Evolutionary conservation across 2,113 vertebrate species (phyloP).

Genomic region (Neopipo cinnamomea): DNA sequence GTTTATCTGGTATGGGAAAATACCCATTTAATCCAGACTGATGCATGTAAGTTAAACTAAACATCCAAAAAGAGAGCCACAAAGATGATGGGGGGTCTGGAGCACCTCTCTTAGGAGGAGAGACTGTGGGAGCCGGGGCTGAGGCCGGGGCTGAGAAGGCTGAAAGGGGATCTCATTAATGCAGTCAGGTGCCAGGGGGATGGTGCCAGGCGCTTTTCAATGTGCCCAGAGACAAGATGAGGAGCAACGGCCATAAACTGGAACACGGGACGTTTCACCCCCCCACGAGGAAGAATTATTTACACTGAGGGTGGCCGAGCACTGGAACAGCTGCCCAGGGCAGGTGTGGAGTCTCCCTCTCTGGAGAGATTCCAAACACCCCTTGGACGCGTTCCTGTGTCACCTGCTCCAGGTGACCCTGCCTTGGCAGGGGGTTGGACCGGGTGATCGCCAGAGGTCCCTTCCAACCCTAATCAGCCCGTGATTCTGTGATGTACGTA

Average conservation of each 20-base stretch:
- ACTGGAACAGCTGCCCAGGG: not conserved
- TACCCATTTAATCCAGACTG: not conserved
- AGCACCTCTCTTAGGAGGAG: not conserved
- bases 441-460: not conserved
- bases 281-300: not conserved
- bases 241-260: not conserved
- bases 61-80: not conserved
- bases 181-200: not conserved
- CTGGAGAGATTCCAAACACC: not conserved
- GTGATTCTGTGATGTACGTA: not conserved
- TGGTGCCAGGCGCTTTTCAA: too few relatives aligned
- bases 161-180: not conserved
- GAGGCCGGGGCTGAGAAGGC: not conserved
- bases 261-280: not conserved
- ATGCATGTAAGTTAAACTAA: not conserved
- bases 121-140: not conserved
- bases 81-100: not conserved
- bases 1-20: not conserved
- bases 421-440: not conserved
- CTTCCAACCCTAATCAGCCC: not conserved
- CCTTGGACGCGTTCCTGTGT: not conserved
- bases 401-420: not conserved
- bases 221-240: fast-evolving
- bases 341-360: not conserved
- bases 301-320: not conserved